Base-by-base conservation (phyloP, 2,797 vertebrate species). In the Chlorospingus flavigularis region DNA sequence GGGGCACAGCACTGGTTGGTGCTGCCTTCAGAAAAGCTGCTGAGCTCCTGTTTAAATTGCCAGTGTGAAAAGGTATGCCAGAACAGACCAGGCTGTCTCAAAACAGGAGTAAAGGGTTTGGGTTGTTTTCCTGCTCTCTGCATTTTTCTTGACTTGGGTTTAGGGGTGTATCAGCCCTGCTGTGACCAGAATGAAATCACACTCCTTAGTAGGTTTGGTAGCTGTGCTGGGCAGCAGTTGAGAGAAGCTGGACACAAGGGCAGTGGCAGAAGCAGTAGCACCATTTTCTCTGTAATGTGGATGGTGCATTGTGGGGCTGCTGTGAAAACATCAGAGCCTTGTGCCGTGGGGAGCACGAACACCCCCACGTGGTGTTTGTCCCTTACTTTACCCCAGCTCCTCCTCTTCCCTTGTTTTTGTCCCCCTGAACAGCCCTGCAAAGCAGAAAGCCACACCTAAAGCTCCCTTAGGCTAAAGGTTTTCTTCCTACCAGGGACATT, bases 311-410 rank as follows among this genome's bases (percentile, higher is more conserved):
- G 2, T 8, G 3, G 84, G 26, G 30, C 47, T 88, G 61, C 48
- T 61, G 33, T 30, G 55, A 31, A 60, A 63, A 68, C 26, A 11
- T 2, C 47, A 30, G 11, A 30, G 25, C 23, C 48, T 63, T 42
- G 15, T 30, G 39, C 50, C 0, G 0, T 8, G 26, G 40, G 20
- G 40, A 76, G 28, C 47, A 45, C 60, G 26, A 45, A 82, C 24
- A 39, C 0, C 5, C 17, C 2, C 45, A 9, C 0, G 0, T 7
- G 15, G 19, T 9, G 48, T 35, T 51, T 0, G 0, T n/a, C 58
- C 47, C 62, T 78, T 17, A 37, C 48, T 65, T 60, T 6, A 68
- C 13, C 25, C 24, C 50, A 50, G 30, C 30, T 60, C 65, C 31
- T 39, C 42, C 58, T 85, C 39, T 25, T 35, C n/a, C n/a, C 21